Evolutionary conservation across 2,113 vertebrate species (phyloP).

Genomic region (Struthidea cinerea): DNA sequence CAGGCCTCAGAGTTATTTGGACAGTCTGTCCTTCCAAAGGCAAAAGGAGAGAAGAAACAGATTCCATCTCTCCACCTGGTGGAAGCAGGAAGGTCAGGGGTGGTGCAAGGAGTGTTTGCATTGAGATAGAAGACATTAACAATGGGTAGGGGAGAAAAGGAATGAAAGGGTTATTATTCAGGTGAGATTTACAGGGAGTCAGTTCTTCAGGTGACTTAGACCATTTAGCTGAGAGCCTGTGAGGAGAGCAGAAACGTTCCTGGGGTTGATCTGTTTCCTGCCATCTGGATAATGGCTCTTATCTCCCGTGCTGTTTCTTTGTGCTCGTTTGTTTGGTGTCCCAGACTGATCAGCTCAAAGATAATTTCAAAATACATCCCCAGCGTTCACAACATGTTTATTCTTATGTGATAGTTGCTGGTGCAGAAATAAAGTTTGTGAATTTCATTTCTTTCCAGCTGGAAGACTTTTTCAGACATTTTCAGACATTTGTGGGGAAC

Average conservation of each 20-base stretch:
- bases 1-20: not conserved
- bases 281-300: not conserved
- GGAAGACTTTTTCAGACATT: not conserved
- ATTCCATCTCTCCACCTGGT: not conserved
- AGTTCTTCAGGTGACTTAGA: not conserved
- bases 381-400: not conserved
- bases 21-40: not conserved
- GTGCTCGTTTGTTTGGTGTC: not conserved
- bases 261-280: not conserved
- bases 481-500: not conserved
- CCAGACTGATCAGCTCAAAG: not conserved
- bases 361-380: constrained; percentile 25
- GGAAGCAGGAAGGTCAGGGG: not conserved
- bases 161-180: not conserved
- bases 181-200: not conserved
- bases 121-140: not conserved
- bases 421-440: not conserved
- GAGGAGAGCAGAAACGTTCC: not conserved
- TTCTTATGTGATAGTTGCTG: constrained; percentile 8
- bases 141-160: not conserved
- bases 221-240: not conserved
- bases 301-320: not conserved
- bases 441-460: not conserved
- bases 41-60: not conserved
- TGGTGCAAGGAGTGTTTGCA: accelerated